Base-by-base conservation (phyloP, 2,888 invertebrate species). In the Elmis aenea region DNA sequence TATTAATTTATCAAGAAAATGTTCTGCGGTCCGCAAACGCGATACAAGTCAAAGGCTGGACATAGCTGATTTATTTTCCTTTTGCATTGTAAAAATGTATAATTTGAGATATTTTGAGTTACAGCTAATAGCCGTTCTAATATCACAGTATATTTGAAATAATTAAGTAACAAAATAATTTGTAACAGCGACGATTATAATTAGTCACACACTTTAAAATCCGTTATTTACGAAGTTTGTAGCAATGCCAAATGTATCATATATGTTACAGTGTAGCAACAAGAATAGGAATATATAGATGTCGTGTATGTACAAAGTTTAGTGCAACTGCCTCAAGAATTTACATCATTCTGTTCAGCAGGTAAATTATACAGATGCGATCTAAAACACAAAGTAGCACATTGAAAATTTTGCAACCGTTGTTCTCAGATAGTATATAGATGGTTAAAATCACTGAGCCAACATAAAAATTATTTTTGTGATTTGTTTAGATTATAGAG, bases 401-500 rank as follows among this genome's bases (percentile, higher is more conserved):
- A 54, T 53, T 54, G 26, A 13, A 30, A 39, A 39, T 34, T 20
- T 26, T 12, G 26, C 14, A 20, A 21, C 13, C 24, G 9, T 23
- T 29, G 13, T 13, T 26, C 13, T 26, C 11, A 6, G 13, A 24
- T 5, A 8, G 24, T 9, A 5, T 9, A 9, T 8, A 27, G 6
- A n/a, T n/a, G n/a, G n/a, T n/a, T 13, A 15, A 41, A 55, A 57
- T 61, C 61, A 62, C 62, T 59, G 54, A 61, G 61, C 62, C 62
- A 62, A 64, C 59, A 62, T 55, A 55, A 56, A 58, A 63, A 61
- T 65, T 69, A 69, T 69, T 68, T 69, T 69, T 69, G 69, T 69
- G 68, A 70, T 69, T 69, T 68, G 65, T 70, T 70, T 68, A 67
- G 66, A 61, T 55, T 51, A 57, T 67, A 67, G 64, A 61, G 62